Evolutionary conservation across 2,113 vertebrate genomes (phyloP), one percentile per base, ranked within the genome.

Genomic region (Rhynchopsitta pachyrhyncha): DNA sequence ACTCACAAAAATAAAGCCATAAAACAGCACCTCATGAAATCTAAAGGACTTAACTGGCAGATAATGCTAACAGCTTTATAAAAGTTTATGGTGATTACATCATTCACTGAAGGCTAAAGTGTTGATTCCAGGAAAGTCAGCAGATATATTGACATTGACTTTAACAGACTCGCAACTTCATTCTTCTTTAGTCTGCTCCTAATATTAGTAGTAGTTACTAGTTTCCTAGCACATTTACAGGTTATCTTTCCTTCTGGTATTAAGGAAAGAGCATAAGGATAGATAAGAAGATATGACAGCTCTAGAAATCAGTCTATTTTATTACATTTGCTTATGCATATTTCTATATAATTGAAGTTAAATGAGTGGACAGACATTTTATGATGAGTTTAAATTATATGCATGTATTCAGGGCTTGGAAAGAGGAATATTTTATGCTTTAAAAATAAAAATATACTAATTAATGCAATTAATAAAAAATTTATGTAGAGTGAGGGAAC

Each of bases 391-490:
- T 81, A 86, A 93, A 83, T 86, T 93, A 83, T 68, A 86, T 29
- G 27, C 60, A 80, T 82, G 29, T 77, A 63, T 69, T 86, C n/a
- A 67, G 46, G 5, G 25, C 42, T 68, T 50, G 12, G 29, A 88
- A 88, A 42, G 9, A 83, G 60, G 37, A 92, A 22, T 7, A 47
- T 52, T 90, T 93, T 83, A 81, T 88, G 46, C 6, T 90, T 90
- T 78, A 88, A 96, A 96, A 95, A 90, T 90, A 90, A 93, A 94
- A 95, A 80, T 60, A 79, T 41, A 90, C 35, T 90, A 95, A 96
- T 93, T 88, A 96, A 92, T 94, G 59, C 27, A 95, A 93, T 94
- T 91, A 96, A 93, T 95, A 88, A 70, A 73, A 88, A 31, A 29
- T 53, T 90, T 95, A 90, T 93, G 22, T 13, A 91, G 70, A 70